These are phyloP conservation scores for Alligator mississippiensis DNA, from an alignment of 2,113 vertebrate species.

Conservation along the genomic window DNA sequence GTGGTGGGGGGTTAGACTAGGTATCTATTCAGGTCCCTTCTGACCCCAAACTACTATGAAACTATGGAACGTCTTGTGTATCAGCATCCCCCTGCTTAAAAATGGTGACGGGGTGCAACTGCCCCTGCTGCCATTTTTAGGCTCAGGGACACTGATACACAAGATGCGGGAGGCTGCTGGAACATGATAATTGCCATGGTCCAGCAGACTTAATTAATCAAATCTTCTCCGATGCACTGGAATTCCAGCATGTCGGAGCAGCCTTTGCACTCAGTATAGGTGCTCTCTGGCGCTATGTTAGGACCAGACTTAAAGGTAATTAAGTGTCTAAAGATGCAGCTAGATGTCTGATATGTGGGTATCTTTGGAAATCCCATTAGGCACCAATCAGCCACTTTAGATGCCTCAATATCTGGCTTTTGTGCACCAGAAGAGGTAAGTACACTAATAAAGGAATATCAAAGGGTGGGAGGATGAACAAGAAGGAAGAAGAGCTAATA, in stretches of 20 bases:
- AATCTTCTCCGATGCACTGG: too few relatives aligned
- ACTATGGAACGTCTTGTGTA: too few relatives aligned
- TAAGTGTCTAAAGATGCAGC: background rate
- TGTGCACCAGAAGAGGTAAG: background rate
- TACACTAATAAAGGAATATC: background rate
- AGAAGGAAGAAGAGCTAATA: background rate
- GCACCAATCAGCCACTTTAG: background rate
- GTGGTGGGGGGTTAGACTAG: too few relatives aligned
- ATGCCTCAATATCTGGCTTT: background rate
- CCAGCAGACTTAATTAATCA: too few relatives aligned
- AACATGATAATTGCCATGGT: too few relatives aligned
- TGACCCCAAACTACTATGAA: too few relatives aligned
- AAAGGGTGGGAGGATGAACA: background rate
- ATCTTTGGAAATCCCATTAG: background rate
- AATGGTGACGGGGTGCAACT: too few relatives aligned
- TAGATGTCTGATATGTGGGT: background rate
- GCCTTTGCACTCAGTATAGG: background rate
- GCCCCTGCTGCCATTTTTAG: too few relatives aligned
- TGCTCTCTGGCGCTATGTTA: background rate
- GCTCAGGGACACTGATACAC: too few relatives aligned
- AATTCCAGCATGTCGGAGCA: background rate
- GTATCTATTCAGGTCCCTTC: too few relatives aligned
- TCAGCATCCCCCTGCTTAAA: too few relatives aligned
- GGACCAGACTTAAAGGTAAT: background rate
- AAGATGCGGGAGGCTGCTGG: too few relatives aligned